These are phyloP conservation scores for Fopius arisanus DNA, from an alignment of 1,140 invertebrate genomes.

Conservation along the genomic window DNA sequence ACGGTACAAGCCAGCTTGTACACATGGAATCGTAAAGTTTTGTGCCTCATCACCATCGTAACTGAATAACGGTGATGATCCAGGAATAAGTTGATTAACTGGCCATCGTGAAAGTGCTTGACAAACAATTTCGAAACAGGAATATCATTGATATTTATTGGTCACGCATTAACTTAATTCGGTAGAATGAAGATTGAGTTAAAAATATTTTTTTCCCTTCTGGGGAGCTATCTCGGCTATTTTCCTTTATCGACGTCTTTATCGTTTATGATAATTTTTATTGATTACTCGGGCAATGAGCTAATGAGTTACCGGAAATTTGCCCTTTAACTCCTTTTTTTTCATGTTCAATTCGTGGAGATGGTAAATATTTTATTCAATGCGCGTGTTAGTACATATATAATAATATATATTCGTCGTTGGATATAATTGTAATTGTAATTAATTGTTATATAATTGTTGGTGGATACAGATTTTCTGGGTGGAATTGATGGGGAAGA, in stretches of 20 bases:
- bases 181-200: no score
- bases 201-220: no score
- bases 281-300: neutral
- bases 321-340: neutral
- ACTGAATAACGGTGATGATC: constrained; percentile 53
- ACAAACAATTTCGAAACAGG: constrained; percentile 14
- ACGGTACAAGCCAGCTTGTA: constrained; percentile 59
- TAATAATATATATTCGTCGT: no score
- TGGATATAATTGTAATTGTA: no score
- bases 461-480: no score
- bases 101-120: constrained; percentile 55
- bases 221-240: neutral
- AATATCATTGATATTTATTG: no score
- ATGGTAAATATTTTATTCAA: constrained; percentile 7
- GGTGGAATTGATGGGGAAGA: no score
- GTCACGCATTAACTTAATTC: no score
- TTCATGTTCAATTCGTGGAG: neutral
- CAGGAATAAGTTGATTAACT: constrained; percentile 56
- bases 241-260: neutral
- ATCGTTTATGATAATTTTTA: neutral
- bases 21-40: constrained; percentile 58
- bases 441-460: no score
- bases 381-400: no score
- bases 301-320: neutral
- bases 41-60: constrained; percentile 58